phyloP scores from a whole-genome alignment of 2,797 vertebrate species.

The Fringilla coelebs region DNA sequence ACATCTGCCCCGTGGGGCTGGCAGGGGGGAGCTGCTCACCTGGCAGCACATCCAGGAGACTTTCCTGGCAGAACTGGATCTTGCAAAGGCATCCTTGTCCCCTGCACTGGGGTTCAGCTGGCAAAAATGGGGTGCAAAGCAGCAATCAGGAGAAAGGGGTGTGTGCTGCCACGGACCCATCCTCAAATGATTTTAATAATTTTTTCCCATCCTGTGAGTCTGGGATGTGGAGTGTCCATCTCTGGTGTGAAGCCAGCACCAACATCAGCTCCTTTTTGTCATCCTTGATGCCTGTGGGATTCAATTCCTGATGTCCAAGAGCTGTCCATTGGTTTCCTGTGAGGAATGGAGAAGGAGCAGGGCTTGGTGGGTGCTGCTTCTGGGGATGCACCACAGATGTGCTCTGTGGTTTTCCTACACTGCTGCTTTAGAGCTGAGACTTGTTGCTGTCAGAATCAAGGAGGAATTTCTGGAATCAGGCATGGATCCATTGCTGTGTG shows the following conservation, averaged over 20 bases:
- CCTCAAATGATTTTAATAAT: not conserved
- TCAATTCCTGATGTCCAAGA: not conserved
- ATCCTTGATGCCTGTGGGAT: not conserved
- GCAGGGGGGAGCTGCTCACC: not conserved
- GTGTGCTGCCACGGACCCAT: accelerated
- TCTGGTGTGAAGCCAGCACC: not conserved
- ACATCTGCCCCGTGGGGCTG: not conserved
- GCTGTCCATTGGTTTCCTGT: not conserved
- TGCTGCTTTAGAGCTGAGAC: not conserved
- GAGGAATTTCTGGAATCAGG: not conserved
- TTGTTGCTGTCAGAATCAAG: not conserved
- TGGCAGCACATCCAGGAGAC: not conserved
- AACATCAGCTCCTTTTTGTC: not conserved
- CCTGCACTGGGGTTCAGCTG: not conserved
- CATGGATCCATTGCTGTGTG: accelerated
- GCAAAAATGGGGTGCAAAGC: not conserved
- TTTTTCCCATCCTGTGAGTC: not conserved
- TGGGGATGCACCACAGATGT: not conserved
- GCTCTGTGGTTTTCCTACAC: accelerated
- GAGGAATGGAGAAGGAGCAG: not conserved
- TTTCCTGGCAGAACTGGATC: not conserved
- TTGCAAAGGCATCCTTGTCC: accelerated
- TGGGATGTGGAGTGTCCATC: not conserved
- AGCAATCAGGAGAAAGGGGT: not conserved
- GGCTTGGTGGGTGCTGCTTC: not conserved